phyloP scores from a whole-genome alignment of 1,140 invertebrate genomes.

The Drosophila tropicalis region DNA sequence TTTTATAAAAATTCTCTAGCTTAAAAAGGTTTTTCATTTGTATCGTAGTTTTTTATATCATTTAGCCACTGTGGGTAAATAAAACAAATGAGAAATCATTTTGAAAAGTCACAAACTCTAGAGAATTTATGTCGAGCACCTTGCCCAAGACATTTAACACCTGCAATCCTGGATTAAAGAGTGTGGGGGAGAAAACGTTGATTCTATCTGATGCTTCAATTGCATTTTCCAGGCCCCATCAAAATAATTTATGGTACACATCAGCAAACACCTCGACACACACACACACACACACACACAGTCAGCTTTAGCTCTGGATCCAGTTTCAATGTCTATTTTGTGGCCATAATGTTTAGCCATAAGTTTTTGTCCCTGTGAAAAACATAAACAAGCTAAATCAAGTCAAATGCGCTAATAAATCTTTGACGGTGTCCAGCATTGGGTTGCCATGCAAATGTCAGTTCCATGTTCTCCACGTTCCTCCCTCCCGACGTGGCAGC shows the following conservation, averaged over 20 bases:
- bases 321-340: constrained; percentile 64
- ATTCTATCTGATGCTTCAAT: constrained; percentile 13
- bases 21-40: too few species aligned
- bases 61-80: constrained; percentile 24
- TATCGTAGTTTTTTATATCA: constrained; percentile 9
- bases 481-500: background rate
- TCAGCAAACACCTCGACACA: constrained; percentile 48
- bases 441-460: constrained; percentile 65
- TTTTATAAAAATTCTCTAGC: too few species aligned
- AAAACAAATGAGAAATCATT: constrained; percentile 67
- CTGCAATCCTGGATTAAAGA: constrained; percentile 34
- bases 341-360: constrained; percentile 76
- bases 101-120: constrained; percentile 66
- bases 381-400: constrained; percentile 82
- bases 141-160: constrained; percentile 77
- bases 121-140: constrained; percentile 64
- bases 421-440: constrained; percentile 47
- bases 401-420: constrained; percentile 80
- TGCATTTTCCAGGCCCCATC: constrained; percentile 56
- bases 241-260: constrained; percentile 80
- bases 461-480: constrained; percentile 8
- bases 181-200: background rate
- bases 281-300: background rate
- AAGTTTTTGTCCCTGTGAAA: constrained; percentile 71
- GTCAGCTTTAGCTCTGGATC: constrained; percentile 26